Evolutionary conservation across 2,797 vertebrate species (phyloP).

Genomic region (Masticophis lateralis): DNA sequence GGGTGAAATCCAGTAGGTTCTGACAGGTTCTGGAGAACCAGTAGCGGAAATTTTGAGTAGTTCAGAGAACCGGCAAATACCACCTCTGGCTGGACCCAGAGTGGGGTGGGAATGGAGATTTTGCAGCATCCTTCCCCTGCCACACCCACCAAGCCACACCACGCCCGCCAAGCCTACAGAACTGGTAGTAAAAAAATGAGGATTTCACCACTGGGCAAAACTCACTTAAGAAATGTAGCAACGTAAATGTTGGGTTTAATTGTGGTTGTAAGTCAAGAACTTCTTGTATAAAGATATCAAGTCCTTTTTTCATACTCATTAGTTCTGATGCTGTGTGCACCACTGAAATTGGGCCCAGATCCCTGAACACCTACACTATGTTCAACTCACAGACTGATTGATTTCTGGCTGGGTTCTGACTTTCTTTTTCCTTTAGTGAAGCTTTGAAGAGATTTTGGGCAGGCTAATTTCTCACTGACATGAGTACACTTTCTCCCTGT

Average conservation of each 20-base stretch:
- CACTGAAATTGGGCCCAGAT: not conserved
- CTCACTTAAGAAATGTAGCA: not conserved
- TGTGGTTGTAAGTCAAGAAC: not conserved
- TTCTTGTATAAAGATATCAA: not conserved
- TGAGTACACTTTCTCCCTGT: not conserved
- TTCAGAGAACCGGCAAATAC: too few species aligned
- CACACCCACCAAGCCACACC: too few species aligned
- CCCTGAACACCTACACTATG: not conserved
- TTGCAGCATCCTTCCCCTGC: too few species aligned
- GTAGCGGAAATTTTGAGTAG: too few species aligned
- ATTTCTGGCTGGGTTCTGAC: not conserved
- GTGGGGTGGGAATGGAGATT: too few species aligned
- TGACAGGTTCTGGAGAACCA: too few species aligned
- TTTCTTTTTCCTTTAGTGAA: not conserved
- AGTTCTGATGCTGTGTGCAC: not conserved
- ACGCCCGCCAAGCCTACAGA: too few species aligned
- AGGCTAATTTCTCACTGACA: not conserved
- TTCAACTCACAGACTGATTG: not conserved
- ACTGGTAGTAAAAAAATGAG: too few species aligned
- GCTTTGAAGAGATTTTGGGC: not conserved
- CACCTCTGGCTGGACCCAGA: too few species aligned
- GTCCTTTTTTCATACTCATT: not conserved
- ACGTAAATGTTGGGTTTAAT: not conserved
- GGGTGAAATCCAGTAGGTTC: too few species aligned
- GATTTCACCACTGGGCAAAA: not conserved